Evolutionary conservation across 2,113 vertebrate species (phyloP), one percentile per base, ranked within the genome.

Genomic region (Takifugu flavidus): DNA sequence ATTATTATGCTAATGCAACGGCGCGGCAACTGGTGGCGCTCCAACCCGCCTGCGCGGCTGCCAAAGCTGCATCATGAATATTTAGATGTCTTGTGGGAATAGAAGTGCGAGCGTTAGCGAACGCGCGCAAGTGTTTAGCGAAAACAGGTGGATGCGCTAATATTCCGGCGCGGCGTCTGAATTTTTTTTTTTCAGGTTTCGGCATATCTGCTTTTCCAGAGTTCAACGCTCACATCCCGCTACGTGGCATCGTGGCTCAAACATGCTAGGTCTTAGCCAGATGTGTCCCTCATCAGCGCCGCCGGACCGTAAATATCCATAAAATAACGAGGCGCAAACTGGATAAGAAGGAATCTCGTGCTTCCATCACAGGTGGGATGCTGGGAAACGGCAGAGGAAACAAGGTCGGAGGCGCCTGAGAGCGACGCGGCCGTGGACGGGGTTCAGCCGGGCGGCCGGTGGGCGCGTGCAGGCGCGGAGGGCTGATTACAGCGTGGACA

Each of bases 1-100:
- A 88, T 90, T 89, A 90, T 89, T 88, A 90, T 90, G 88, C 55
- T 84, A 88, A 89, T 89, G 65, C 50, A 49, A 52, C 55, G 56
- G 49, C 58, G 53, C 44, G 8, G 67, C 75, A 76, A 87, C 71
- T 58, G 70, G 71, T 72, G 71, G 70, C 26, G 62, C 67, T 77
- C 54, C 28, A 39, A 15, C 60, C 49, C 49, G 72, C 70, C 72
- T 60, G 58, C 49, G 29, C 42, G 51, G 47, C 65, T 83, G 78
- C 82, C 73, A 89, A 84, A 77, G 75, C 69, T 59, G 73, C 72
- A 72, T 80, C 78, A 86, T 85, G 79, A 89, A 90, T 89, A 80
- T 89, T 87, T 77, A 42, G 82, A 80, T 39, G 28, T 45, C 56
- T 50, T 62, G 64, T 77, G 67, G 55, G 72, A 67, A 73, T 59